Conservation (phyloP, 2,888 invertebrate genomes). For the Dendrolimus pini region DNA sequence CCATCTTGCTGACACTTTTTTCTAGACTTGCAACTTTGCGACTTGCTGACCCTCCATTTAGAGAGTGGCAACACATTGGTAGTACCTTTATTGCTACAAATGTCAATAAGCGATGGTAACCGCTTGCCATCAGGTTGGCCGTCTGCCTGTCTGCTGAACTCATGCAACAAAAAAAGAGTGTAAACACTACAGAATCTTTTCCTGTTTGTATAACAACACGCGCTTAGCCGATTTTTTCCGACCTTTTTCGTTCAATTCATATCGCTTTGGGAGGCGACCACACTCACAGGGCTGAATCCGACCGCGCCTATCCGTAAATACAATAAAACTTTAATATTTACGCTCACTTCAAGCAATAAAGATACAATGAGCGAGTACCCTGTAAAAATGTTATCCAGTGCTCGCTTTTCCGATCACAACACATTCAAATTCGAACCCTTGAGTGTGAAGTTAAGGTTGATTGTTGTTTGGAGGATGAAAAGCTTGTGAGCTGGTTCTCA, state of each 20-base stretch:
- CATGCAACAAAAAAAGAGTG: no score
- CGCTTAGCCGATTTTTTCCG: no score
- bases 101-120: no score
- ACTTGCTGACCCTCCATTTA: no score
- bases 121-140: no score
- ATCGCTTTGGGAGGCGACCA: conserved; percentile 67
- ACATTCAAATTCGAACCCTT: conserved; percentile 19
- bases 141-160: no score
- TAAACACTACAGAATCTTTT: no score
- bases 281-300: conserved; percentile 47
- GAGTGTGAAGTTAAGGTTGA: conserved; percentile 10
- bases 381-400: conserved; percentile 36
- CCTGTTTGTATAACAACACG: no score
- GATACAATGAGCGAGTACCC: conserved; percentile 60
- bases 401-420: conserved; percentile 24
- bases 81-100: no score
- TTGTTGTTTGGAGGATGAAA: conserved; percentile 14
- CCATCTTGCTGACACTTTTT: no score
- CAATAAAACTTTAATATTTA: conserved; percentile 71
- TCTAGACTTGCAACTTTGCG: no score
- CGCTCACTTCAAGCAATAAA: conserved; percentile 63
- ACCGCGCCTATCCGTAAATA: conserved; percentile 65
- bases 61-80: no score
- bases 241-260: conserved; percentile 12
- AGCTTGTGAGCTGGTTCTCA: conserved; percentile 26